phyloP scores from a whole-genome alignment of 1,140 invertebrate genomes.

The Wasmannia auropunctata region DNA sequence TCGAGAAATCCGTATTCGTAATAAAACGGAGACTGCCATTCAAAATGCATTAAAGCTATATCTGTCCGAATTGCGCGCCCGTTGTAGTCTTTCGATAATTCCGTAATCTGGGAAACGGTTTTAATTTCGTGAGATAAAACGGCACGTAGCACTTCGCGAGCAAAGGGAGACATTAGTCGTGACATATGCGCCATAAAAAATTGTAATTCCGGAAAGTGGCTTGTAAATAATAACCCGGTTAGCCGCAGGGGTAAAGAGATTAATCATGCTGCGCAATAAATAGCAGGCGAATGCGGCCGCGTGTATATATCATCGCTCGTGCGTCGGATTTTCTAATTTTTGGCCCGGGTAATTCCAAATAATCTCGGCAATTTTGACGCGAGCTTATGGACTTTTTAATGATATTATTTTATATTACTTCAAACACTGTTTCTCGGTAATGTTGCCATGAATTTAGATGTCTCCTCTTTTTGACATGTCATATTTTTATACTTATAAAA shows the following conservation, averaged over 20 bases:
- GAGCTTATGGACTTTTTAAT: neutral
- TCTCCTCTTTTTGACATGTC: neutral
- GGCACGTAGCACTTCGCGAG: slow-evolving; percentile 8
- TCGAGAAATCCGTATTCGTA: neutral
- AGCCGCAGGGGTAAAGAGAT: slow-evolving; percentile 47
- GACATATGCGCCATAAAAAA: slow-evolving; percentile 54
- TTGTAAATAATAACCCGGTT: slow-evolving; percentile 61
- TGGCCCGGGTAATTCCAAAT: neutral
- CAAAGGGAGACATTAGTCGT: slow-evolving; percentile 42
- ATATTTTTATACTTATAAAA: neutral
- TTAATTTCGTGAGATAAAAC: slow-evolving; percentile 46
- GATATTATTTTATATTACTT: neutral
- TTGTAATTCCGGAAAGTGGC: slow-evolving; percentile 56
- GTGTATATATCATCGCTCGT: slow-evolving; percentile 28
- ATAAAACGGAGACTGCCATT: slow-evolving; percentile 15
- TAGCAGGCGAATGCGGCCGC: slow-evolving; percentile 30
- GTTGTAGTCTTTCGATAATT: slow-evolving; percentile 45
- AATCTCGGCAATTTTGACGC: neutral
- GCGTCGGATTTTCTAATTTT: slow-evolving; percentile 52
- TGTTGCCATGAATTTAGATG: neutral
- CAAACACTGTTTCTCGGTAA: neutral
- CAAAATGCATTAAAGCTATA: slow-evolving; percentile 29
- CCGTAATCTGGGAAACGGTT: slow-evolving; percentile 37
- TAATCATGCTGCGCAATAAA: slow-evolving; percentile 50
- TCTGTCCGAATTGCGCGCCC: slow-evolving; percentile 1